Conservation (phyloP, 2,888 invertebrate species). For the Nectonema munidae region DNA sequence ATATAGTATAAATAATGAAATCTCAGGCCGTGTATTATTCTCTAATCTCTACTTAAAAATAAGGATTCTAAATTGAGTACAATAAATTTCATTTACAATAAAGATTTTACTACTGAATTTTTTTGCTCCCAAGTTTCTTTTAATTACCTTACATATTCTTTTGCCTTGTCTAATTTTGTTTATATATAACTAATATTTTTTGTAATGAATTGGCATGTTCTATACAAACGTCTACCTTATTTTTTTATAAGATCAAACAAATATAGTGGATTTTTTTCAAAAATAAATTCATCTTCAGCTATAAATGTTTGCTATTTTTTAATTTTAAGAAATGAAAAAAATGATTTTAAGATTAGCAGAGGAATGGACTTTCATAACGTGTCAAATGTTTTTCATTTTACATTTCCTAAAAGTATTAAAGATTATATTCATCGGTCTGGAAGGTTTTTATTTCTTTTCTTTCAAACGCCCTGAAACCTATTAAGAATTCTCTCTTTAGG, state of each 20-base stretch:
- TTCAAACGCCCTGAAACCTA: neutral
- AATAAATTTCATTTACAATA: no score
- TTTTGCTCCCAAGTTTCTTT: no score
- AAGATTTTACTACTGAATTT: no score
- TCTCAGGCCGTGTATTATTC: no score
- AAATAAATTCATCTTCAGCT: slow-evolving; percentile 10
- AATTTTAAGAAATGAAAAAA: slow-evolving; percentile 38
- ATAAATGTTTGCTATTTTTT: slow-evolving; percentile 14
- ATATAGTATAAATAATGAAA: no score
- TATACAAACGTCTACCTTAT: neutral
- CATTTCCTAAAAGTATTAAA: slow-evolving; percentile 56
- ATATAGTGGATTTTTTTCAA: no score
- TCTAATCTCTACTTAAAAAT: no score
- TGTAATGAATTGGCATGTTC: no score
- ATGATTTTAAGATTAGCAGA: slow-evolving; percentile 69
- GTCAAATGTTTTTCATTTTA: slow-evolving; percentile 86
- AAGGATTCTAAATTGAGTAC: no score
- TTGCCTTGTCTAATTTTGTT: no score
- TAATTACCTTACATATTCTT: no score
- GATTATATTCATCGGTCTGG: slow-evolving; percentile 87
- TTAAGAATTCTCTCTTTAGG: slow-evolving; percentile 20
- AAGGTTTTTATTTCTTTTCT: slow-evolving; percentile 20
- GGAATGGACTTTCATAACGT: slow-evolving; percentile 95
- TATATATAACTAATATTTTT: no score
- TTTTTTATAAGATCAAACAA: neutral